phyloP scores from a whole-genome alignment of 2,113 vertebrate genomes.

The Tenrec ecaudatus region DNA sequence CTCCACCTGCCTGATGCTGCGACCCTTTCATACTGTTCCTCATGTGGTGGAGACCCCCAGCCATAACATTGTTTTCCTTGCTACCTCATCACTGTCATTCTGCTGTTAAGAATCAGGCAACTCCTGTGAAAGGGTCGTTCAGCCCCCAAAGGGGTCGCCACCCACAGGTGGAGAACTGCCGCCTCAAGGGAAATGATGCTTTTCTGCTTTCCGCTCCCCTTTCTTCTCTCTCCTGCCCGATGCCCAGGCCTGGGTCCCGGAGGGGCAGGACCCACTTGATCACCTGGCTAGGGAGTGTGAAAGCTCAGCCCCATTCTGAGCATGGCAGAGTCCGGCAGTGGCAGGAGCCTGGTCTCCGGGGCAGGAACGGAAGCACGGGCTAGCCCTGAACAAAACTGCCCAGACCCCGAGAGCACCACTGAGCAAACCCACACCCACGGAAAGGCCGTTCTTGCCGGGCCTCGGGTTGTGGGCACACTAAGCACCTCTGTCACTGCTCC shows the following conservation, averaged over 20 bases:
- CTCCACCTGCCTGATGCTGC: too few species aligned
- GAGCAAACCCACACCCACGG: not conserved
- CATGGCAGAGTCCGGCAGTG: not conserved
- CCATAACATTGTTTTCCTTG: too few species aligned
- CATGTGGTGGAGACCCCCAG: too few species aligned
- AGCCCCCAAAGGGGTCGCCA: too few species aligned
- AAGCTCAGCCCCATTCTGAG: not conserved
- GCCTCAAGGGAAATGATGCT: not conserved
- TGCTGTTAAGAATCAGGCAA: too few species aligned
- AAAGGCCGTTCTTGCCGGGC: not conserved
- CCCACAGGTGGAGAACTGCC: too few species aligned
- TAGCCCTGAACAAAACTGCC: not conserved
- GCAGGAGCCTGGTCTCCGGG: not conserved
- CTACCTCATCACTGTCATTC: too few species aligned
- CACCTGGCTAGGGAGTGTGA: not conserved
- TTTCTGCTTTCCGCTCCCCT: not conserved
- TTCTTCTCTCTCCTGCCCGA: not conserved
- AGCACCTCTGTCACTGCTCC: not conserved
- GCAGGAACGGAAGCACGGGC: too few species aligned
- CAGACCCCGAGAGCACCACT: fast-evolving
- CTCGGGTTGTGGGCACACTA: not conserved
- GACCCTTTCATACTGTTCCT: too few species aligned
- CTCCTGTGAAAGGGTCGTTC: too few species aligned
- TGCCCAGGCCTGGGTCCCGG: not conserved
- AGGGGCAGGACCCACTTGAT: not conserved